Percentiles rank a stretch among this genome's conserved stretches.
These are phyloP conservation scores for Saccopteryx leptura DNA, from an alignment of 2,113 vertebrate species.

Conservation along the genomic window DNA sequence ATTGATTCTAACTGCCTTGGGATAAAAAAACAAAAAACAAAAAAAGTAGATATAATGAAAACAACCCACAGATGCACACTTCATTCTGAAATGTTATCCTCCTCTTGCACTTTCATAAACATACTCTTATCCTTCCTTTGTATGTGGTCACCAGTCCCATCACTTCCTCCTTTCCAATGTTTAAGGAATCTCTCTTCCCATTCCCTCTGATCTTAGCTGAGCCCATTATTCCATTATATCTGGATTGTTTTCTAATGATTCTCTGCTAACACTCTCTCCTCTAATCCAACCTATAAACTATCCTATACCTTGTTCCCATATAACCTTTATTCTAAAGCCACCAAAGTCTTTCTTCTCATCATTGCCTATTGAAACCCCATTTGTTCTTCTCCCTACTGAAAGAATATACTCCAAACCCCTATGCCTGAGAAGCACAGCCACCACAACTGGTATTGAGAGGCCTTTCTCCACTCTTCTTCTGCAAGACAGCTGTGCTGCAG, in stretches of 20 bases:
- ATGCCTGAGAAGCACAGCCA: neutral
- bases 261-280: neutral
- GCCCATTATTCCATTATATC: neutral
- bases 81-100: constrained; percentile 5
- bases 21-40: constrained; percentile 5
- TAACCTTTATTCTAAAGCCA: constrained; percentile 6
- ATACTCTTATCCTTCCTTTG: neutral
- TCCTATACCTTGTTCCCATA: neutral
- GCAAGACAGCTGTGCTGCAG: neutral
- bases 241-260: neutral
- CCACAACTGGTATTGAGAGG: neutral
- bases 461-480: neutral
- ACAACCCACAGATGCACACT: neutral
- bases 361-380: neutral
- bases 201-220: neutral
- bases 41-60: neutral
- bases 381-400: neutral
- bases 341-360: neutral
- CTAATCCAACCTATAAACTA: neutral
- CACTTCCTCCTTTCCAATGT: neutral
- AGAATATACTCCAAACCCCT: neutral
- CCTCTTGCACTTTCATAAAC: neutral
- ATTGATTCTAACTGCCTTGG: neutral
- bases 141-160: neutral
- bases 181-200: neutral